Conservation (phyloP, 2,797 vertebrate genomes). For the Lindbergichthys nudifrons region DNA sequence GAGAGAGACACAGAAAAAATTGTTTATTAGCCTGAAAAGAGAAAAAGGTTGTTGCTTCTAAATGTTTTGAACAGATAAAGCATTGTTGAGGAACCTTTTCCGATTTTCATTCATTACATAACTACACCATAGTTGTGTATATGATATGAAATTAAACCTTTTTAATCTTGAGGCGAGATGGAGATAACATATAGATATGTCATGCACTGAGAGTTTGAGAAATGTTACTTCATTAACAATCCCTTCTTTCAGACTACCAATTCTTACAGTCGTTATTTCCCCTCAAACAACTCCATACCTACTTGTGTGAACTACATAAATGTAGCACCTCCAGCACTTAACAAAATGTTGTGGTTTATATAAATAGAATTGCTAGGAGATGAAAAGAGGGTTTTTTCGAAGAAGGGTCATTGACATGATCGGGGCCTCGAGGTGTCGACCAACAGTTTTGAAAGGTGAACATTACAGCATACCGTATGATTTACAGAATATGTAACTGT, state of each 20-base stretch:
- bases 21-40: background rate
- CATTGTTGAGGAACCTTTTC: no score
- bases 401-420: background rate
- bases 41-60: background rate
- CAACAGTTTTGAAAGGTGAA: constrained; percentile 27
- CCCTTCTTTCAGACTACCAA: no score
- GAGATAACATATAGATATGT: no score
- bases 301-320: background rate
- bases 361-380: background rate
- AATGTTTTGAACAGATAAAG: background rate
- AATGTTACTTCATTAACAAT: no score
- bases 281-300: background rate
- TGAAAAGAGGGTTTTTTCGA: background rate
- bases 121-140: no score
- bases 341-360: background rate
- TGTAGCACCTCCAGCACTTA: background rate
- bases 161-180: no score
- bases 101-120: no score
- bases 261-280: no score
- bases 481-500: constrained; percentile 13
- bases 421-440: constrained; percentile 39
- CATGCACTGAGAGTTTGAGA: no score
- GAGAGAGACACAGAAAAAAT: constrained; percentile 25
- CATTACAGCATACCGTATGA: background rate
- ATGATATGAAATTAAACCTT: no score